These are phyloP conservation scores for Stegophylla sp. DNA, from an alignment of 2,888 invertebrate genomes.

Conservation along the genomic window DNA sequence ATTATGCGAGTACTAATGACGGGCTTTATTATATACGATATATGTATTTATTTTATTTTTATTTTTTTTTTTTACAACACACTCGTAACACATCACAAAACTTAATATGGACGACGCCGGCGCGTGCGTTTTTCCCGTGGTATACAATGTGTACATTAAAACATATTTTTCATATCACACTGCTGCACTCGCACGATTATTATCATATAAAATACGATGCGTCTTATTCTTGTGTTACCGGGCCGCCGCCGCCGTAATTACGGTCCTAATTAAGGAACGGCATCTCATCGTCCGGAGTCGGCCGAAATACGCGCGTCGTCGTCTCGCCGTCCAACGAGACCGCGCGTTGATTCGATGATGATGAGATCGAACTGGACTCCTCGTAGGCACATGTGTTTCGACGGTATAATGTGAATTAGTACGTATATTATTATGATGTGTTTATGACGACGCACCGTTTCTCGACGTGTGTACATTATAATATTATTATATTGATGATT, in stretches of 20 bases:
- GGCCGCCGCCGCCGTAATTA: constrained; percentile 35
- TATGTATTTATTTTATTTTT: too few relatives aligned
- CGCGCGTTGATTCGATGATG: too few relatives aligned
- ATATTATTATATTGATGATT: too few relatives aligned
- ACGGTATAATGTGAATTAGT: too few relatives aligned
- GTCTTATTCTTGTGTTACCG: constrained; percentile 16
- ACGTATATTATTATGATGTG: too few relatives aligned
- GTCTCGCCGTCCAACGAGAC: too few relatives aligned
- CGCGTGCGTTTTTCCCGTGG: background rate
- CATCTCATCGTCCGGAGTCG: constrained; percentile 42
- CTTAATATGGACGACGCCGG: constrained; percentile 14
- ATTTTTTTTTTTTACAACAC: too few relatives aligned
- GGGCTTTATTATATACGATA: constrained; percentile 6
- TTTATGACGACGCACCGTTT: too few relatives aligned
- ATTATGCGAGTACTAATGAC: constrained; percentile 33
- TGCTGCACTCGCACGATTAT: background rate
- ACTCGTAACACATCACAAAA: constrained; percentile 29
- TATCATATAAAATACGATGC: background rate
- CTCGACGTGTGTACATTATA: too few relatives aligned
- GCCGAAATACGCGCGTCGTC: background rate
- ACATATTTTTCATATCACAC: constrained; percentile 25
- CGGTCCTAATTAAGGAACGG: constrained; percentile 35
- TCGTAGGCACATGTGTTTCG: too few relatives aligned
- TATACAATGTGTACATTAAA: too few relatives aligned
- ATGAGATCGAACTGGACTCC: too few relatives aligned